phyloP scores from a whole-genome alignment of 2,888 invertebrate species.

The Dinocampus coccinellae region DNA sequence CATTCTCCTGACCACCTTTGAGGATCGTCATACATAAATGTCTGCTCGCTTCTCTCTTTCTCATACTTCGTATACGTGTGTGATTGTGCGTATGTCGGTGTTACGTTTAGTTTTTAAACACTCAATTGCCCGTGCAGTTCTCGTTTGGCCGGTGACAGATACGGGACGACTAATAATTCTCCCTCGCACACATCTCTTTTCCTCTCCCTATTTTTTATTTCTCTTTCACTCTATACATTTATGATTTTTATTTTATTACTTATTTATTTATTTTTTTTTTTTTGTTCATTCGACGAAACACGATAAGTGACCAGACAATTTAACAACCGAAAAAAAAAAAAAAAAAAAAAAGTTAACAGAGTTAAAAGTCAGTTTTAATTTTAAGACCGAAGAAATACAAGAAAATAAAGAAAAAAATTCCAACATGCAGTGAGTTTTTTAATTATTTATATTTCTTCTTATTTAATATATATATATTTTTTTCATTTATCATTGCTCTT shows the following conservation, averaged over 20 bases:
- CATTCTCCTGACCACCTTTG: slow-evolving; percentile 59
- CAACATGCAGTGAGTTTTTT: slow-evolving; percentile 52
- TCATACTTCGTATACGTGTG: no score
- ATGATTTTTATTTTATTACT: neutral
- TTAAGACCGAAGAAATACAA: neutral
- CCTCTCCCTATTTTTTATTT: slow-evolving; percentile 23
- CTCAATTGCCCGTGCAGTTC: slow-evolving; percentile 55
- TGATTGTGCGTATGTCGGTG: slow-evolving; percentile 42
- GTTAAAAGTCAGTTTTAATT: no score
- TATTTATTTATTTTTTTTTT: neutral
- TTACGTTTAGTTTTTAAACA: slow-evolving; percentile 52
- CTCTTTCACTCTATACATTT: slow-evolving; percentile 7
- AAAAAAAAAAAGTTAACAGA: neutral
- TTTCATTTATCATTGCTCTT: neutral
- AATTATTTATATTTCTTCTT: slow-evolving; percentile 8
- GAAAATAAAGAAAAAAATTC: neutral
- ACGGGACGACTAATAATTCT: slow-evolving; percentile 45
- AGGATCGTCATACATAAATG: slow-evolving; percentile 54
- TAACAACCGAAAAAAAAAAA: neutral
- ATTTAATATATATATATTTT: neutral
- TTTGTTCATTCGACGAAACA: neutral
- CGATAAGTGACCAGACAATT: neutral
- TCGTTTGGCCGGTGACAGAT: slow-evolving; percentile 57
- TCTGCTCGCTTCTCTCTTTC: slow-evolving; percentile 29
- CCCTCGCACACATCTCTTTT: slow-evolving; percentile 16